Base-by-base conservation (phyloP, 2,888 invertebrate species). In the Cotesia congregata region DNA sequence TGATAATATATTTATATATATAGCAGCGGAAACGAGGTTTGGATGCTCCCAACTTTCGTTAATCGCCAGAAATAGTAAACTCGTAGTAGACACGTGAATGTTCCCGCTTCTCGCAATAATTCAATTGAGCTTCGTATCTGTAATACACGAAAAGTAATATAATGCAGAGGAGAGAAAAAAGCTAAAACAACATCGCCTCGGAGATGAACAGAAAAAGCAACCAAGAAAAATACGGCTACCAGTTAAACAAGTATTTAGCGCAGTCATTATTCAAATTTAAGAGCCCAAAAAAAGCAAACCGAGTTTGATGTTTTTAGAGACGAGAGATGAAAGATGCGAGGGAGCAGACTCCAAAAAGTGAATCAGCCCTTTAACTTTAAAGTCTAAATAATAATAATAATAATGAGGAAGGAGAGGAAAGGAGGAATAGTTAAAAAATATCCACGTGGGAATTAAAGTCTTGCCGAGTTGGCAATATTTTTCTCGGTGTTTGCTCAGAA, bases 41-140 rank as follows among this genome's bases (percentile, higher is more conserved):
- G 65, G 61, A 67, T 64, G 39, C 72, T 7, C n/a, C 61, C n/a
- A 30, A 75, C 74, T 80, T 79, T 76, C 50, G 77, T 77, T 79
- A 81, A 81, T 81, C 80, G 78, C 79, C 80, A 78, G 81, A 79
- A 82, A 81, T 81, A 81, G 82, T 81, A 71, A 78, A 50, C 50
- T 50, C 60, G 59, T 60, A 60, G 67, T 65, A 71, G 64, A 59
- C 75, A 74, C 68, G 71, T 71, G 71, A 39, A 67, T 76, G 62
- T 67, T 76, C 67, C 70, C 65, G 30, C 30, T 50, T 50, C 50
- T 7, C 50, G 64, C 70, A 75, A 75, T 75, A 75, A 70, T 75
- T 75, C 70, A 75, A 20, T 70, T 62, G 65, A 64, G 64, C 75
- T 61, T 61, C 40, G 17, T 30, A 30, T 30, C 30, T 30, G 30